Conservation (phyloP, 2,113 vertebrate genomes). For the Sakesphorus luctuosus region DNA sequence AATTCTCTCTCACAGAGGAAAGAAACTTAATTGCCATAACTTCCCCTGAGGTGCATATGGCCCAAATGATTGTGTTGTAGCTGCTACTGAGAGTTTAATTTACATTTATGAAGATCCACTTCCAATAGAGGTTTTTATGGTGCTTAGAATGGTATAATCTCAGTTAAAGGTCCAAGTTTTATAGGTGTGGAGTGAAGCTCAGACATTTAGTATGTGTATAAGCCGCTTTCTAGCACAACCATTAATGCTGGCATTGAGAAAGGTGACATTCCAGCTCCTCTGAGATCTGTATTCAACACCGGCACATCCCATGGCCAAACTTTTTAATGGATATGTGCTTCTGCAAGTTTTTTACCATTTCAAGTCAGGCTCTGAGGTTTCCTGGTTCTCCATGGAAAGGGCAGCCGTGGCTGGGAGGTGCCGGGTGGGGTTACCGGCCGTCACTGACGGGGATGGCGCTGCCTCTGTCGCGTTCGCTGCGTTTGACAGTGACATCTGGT, state of each 20-base stretch:
- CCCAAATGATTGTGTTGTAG: neutral
- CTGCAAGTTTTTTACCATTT: neutral
- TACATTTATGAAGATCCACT: neutral
- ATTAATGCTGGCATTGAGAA: neutral
- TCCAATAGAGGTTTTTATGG: neutral
- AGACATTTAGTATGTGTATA: neutral
- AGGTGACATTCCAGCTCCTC: neutral
- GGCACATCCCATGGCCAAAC: neutral
- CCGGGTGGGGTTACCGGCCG: accelerated
- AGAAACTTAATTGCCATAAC: neutral
- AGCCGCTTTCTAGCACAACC: neutral
- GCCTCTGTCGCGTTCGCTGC: accelerated
- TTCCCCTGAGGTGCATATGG: neutral
- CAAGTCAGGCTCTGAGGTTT: neutral
- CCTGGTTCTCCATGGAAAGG: neutral
- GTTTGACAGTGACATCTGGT: slow-evolving; percentile 57
- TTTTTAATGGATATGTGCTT: neutral
- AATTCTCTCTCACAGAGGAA: neutral
- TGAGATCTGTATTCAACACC: accelerated
- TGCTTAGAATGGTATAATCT: neutral
- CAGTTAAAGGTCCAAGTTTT: neutral
- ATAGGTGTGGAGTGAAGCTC: neutral
- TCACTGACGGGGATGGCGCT: neutral
- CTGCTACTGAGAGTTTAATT: neutral
- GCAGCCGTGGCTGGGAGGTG: accelerated